Percentiles rank a stretch among this genome's conserved stretches.
Evolutionary conservation across 2,113 vertebrate genomes (phyloP).

Genomic region (Phalacrocorax pelagicus): DNA sequence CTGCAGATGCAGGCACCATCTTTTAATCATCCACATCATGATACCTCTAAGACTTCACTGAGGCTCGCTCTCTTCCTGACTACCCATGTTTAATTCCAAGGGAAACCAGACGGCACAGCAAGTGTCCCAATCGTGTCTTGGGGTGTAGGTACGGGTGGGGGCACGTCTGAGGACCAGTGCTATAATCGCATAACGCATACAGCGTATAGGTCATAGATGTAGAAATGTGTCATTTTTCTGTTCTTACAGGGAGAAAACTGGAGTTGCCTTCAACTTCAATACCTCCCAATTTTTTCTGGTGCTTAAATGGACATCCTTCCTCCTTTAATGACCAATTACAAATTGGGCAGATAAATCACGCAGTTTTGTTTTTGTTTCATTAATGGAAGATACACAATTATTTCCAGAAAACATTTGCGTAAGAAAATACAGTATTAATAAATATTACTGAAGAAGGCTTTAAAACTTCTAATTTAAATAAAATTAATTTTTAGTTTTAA

Average conservation of each 20-base stretch:
- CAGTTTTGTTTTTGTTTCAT: not conserved
- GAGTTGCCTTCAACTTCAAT: not conserved
- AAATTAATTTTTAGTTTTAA: no score
- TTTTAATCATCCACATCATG: not conserved
- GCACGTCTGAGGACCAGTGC: not conserved
- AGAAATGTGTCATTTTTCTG: not conserved
- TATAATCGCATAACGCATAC: not conserved
- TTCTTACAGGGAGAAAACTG: not conserved
- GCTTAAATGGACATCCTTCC: not conserved
- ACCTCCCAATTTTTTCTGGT: not conserved
- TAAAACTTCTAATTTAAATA: no score
- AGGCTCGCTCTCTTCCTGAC: not conserved
- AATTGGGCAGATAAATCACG: not conserved
- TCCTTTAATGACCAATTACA: not conserved
- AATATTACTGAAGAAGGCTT: not conserved
- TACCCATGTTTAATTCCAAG: not conserved
- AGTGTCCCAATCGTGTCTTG: fast-evolving
- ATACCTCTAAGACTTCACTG: not conserved
- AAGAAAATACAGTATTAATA: not conserved
- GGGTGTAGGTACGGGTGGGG: fast-evolving
- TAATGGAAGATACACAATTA: not conserved
- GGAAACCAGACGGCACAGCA: fast-evolving
- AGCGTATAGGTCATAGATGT: not conserved
- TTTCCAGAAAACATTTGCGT: not conserved
- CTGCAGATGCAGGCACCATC: not conserved